These are phyloP conservation scores for Anguilla pacifica DNA, from an alignment of 2,797 vertebrate genomes.

Conservation along the genomic window DNA sequence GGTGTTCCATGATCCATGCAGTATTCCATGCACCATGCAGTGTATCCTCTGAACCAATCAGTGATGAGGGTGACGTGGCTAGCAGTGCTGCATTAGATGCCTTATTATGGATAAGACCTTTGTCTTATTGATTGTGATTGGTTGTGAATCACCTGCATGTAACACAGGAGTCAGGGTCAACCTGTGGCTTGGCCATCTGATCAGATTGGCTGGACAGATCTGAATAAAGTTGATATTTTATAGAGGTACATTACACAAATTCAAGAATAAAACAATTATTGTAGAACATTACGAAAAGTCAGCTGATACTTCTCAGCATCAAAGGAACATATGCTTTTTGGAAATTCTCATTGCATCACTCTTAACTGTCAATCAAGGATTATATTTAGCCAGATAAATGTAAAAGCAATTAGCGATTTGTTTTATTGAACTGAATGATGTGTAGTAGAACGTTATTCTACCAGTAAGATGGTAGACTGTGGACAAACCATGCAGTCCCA, in stretches of 20 bases:
- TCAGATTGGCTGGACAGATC: too few species aligned
- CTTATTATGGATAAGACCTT: not conserved
- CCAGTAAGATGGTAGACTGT: not conserved
- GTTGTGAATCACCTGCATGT: too few species aligned
- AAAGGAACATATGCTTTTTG: not conserved
- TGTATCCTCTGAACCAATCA: too few species aligned
- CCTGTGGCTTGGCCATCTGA: too few species aligned
- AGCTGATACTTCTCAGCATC: not conserved
- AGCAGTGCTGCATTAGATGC: not conserved
- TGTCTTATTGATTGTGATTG: too few species aligned
- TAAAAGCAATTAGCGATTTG: not conserved
- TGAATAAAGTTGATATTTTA: not conserved
- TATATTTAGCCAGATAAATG: not conserved
- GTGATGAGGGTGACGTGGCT: too few species aligned
- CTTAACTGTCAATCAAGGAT: not conserved
- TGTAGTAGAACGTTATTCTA: not conserved
- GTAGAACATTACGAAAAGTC: not conserved
- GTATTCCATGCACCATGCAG: too few species aligned
- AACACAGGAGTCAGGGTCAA: too few species aligned
- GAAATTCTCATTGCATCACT: not conserved
- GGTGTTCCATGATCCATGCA: too few species aligned
- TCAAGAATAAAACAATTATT: not conserved
- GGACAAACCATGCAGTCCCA: not conserved
- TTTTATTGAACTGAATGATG: not conserved
- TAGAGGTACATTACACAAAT: not conserved